A percentile compares a stretch with the other conserved stretches of the same genome.
Evolutionary conservation across 2,113 vertebrate species (phyloP).

Genomic region (Solea senegalensis): DNA sequence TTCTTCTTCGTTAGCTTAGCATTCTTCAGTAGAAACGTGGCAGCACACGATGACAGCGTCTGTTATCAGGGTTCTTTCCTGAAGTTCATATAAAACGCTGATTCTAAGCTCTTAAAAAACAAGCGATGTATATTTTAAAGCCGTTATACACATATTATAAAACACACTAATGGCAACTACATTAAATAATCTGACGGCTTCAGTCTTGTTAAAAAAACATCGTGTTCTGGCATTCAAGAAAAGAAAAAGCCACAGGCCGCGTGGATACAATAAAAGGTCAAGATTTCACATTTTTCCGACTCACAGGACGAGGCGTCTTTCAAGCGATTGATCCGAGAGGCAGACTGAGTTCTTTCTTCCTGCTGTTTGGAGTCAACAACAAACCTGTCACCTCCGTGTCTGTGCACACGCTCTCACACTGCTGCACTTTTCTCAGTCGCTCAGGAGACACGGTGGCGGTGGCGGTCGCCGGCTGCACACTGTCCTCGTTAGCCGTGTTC

Average conservation of each 20-base stretch:
- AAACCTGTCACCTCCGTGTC: conserved; percentile 16
- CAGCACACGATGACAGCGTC: no score
- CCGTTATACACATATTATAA: no score
- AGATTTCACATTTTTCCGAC: conserved; percentile 31
- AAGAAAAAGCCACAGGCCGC: conserved; percentile 30
- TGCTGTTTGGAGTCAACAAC: conserved; percentile 32
- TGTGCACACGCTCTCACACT: not conserved
- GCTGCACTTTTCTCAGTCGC: conserved; percentile 24
- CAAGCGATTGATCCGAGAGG: conserved; percentile 25
- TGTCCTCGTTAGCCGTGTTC: conserved; percentile 52
- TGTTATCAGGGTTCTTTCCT: no score
- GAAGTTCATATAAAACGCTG: no score
- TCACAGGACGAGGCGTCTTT: conserved; percentile 28
- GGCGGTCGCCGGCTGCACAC: conserved; percentile 30
- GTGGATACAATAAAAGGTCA: conserved; percentile 51
- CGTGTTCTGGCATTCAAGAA: conserved; percentile 44
- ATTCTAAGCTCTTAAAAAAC: no score
- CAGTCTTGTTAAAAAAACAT: conserved; percentile 5
- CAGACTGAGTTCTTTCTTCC: not conserved
- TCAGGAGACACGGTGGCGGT: conserved; percentile 23
- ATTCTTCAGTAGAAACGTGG: no score
- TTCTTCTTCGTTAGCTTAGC: no score
- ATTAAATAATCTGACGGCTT: not conserved
- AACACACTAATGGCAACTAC: no score
- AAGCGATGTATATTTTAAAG: no score